These are phyloP conservation scores for Penaeus japonicus DNA, from an alignment of 1,140 invertebrate genomes.

Conservation along the genomic window DNA sequence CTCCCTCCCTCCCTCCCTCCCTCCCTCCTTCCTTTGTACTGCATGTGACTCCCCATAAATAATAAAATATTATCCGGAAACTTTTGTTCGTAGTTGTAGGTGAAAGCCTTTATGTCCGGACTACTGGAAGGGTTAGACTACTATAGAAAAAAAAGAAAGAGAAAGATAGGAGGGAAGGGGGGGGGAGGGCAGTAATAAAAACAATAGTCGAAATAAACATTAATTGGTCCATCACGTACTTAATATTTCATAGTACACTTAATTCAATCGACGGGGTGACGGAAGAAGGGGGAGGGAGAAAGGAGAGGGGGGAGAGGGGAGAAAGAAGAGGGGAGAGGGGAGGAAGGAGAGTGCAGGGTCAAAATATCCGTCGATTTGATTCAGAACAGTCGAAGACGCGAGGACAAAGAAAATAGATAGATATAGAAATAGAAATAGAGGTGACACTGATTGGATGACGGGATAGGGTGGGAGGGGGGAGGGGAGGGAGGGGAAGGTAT, in stretches of 20 bases:
- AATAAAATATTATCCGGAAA: neutral
- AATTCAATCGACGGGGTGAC: too few relatives aligned
- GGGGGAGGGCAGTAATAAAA: neutral
- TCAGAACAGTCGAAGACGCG: too few relatives aligned
- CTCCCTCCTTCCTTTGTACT: neutral
- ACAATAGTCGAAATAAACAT: too few relatives aligned
- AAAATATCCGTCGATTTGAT: neutral
- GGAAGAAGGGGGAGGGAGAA: neutral
- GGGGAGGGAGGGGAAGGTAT: too few relatives aligned
- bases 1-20: neutral
- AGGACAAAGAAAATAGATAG: too few relatives aligned
- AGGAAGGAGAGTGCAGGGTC: neutral
- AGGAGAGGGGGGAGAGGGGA: neutral
- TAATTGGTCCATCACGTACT: too few relatives aligned
- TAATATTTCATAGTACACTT: too few relatives aligned
- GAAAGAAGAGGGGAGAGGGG: neutral
- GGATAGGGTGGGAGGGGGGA: too few relatives aligned
- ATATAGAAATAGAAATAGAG: too few relatives aligned
- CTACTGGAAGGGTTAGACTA: neutral
- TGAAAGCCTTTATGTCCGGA: neutral
- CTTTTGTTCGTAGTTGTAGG: constrained; percentile 8
- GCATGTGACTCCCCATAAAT: neutral
- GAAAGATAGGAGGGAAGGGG: neutral
- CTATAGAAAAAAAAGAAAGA: neutral
- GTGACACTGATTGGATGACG: too few relatives aligned